A percentile compares a stretch with the other conserved stretches of the same genome.
phyloP scores from a whole-genome alignment of 2,113 vertebrate genomes.

The Chlorodrepanis virens region DNA sequence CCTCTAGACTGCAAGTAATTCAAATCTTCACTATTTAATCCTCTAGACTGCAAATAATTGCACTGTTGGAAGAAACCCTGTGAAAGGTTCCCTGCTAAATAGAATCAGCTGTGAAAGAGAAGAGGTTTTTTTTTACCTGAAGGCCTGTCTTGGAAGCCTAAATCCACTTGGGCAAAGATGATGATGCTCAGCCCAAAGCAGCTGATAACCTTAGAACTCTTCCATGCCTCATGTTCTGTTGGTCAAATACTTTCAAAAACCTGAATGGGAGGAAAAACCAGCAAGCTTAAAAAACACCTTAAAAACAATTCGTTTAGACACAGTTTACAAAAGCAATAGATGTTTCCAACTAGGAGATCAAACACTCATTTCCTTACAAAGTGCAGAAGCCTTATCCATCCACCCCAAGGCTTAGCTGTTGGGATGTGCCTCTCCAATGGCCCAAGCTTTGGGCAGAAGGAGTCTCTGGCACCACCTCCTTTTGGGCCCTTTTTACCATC shows the following conservation, averaged over 20 bases:
- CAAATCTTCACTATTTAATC: background rate
- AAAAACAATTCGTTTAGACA: background rate
- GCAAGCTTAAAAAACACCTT: background rate
- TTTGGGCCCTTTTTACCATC: background rate
- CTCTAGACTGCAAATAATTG: background rate
- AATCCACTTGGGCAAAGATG: conserved; percentile 24
- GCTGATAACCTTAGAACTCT: conserved; percentile 59
- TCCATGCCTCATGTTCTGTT: conserved; percentile 65
- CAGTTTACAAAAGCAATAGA: background rate
- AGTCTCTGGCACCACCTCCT: background rate
- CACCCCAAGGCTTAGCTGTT: background rate
- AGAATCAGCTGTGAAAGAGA: background rate
- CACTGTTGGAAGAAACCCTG: background rate
- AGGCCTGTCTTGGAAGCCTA: conserved; percentile 24
- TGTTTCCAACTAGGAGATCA: background rate
- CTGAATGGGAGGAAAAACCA: conserved; percentile 39
- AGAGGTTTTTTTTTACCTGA: conserved; percentile 63
- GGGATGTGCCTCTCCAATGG: background rate
- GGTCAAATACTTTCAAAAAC: conserved; percentile 40
- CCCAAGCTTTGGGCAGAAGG: background rate
- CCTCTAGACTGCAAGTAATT: background rate
- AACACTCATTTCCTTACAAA: background rate
- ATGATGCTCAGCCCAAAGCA: conserved; percentile 19
- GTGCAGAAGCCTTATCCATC: background rate
- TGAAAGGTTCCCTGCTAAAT: background rate